phyloP scores from a whole-genome alignment of 1,140 invertebrate genomes.

The Bombus cullumanus region DNA sequence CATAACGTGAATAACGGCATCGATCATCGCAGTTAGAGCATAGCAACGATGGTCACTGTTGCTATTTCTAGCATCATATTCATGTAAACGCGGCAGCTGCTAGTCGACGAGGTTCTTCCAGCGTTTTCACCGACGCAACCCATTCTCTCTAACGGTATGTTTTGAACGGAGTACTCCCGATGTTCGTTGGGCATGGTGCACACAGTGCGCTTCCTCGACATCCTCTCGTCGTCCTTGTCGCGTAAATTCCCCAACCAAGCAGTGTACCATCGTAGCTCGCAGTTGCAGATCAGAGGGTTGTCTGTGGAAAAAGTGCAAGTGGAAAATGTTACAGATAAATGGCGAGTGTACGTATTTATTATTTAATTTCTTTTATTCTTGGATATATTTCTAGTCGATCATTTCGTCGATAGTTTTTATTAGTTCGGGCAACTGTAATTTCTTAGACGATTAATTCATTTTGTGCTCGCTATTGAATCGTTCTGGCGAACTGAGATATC shows the following conservation, averaged over 20 bases:
- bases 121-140: slow-evolving; percentile 88
- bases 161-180: slow-evolving; percentile 90
- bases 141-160: slow-evolving; percentile 91
- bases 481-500: background rate
- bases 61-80: slow-evolving; percentile 22
- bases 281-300: slow-evolving; percentile 94
- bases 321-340: background rate
- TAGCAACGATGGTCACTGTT: background rate
- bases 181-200: slow-evolving; percentile 90
- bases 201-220: slow-evolving; percentile 92
- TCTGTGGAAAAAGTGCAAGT: slow-evolving; percentile 82
- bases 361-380: too few relatives aligned
- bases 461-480: background rate
- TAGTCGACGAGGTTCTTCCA: slow-evolving; percentile 68
- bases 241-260: slow-evolving; percentile 89
- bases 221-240: slow-evolving; percentile 92
- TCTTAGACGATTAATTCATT: too few relatives aligned
- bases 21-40: slow-evolving; percentile 34
- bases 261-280: slow-evolving; percentile 93
- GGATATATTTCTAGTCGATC: too few relatives aligned
- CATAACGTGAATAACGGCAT: background rate
- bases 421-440: too few relatives aligned
- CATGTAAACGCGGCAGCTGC: slow-evolving; percentile 11
- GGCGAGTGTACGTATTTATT: background rate
- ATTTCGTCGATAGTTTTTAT: too few relatives aligned